phyloP scores from a whole-genome alignment of 2,113 vertebrate species.

The Platysteira castanea region DNA sequence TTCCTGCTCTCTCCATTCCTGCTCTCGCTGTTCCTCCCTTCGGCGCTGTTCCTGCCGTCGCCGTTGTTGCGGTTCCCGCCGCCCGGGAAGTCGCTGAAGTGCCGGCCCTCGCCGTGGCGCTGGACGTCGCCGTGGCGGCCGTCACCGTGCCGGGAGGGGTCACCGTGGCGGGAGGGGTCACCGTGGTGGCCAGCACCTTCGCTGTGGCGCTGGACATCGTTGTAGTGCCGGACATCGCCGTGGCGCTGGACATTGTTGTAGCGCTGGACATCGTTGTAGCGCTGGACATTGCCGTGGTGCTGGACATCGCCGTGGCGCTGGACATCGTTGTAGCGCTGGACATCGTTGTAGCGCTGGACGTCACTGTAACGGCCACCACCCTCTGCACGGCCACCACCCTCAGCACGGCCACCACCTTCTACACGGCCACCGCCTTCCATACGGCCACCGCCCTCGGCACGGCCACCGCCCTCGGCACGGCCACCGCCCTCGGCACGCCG shows the following conservation, averaged over 20 bases:
- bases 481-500: slow-evolving; percentile 56
- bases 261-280: fast-evolving
- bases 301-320: too few relatives aligned
- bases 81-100: neutral
- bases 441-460: neutral
- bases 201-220: slow-evolving; percentile 39
- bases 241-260: slow-evolving; percentile 50
- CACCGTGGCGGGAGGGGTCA: slow-evolving; percentile 18
- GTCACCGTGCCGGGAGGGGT: slow-evolving; percentile 25
- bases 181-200: slow-evolving; percentile 48
- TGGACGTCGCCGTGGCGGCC: neutral
- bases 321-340: too few relatives aligned
- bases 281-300: too few relatives aligned
- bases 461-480: neutral
- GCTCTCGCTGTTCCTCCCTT: slow-evolving; percentile 65
- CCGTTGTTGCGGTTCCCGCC: slow-evolving; percentile 45
- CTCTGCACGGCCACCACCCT: too few relatives aligned
- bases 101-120: slow-evolving; percentile 67
- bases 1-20: slow-evolving; percentile 66
- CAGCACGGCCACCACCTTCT: too few relatives aligned
- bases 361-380: too few relatives aligned
- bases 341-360: neutral
- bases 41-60: slow-evolving; percentile 60
- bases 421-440: too few relatives aligned
- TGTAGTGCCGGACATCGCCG: slow-evolving; percentile 59